Percentiles rank a stretch among this genome's conserved stretches.
These are phyloP conservation scores for Gnathonemus longibarbis DNA, from an alignment of 2,113 vertebrate genomes.

Conservation along the genomic window DNA sequence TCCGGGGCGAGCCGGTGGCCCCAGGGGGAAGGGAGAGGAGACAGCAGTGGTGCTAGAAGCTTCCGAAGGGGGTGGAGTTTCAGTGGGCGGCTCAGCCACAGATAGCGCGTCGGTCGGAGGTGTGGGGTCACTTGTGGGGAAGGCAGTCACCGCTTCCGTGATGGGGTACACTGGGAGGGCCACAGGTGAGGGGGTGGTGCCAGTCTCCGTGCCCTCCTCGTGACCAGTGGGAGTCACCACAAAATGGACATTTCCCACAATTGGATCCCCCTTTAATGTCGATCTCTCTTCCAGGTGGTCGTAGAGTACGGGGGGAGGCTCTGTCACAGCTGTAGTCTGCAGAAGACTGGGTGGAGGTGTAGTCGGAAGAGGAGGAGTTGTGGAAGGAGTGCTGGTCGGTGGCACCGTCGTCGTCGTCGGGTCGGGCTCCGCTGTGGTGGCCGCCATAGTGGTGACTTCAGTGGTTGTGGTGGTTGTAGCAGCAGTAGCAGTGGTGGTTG, in stretches of 20 bases:
- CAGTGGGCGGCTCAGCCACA: slow-evolving; percentile 40
- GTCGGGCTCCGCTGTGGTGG: slow-evolving; percentile 23
- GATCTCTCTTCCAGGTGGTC: slow-evolving; percentile 13
- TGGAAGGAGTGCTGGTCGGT: slow-evolving; percentile 25
- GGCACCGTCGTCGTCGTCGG: slow-evolving; percentile 5
- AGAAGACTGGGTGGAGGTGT: slow-evolving; percentile 27
- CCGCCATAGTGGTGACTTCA: slow-evolving; percentile 23
- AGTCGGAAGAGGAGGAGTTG: slow-evolving; percentile 7
- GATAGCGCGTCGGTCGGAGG: slow-evolving; percentile 36
- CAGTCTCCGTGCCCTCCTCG: background rate
- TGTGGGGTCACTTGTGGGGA: slow-evolving; percentile 31
- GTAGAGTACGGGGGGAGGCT: background rate
- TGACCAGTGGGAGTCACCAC: slow-evolving; percentile 22
- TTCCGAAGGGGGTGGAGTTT: slow-evolving; percentile 36
- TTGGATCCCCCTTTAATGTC: slow-evolving; percentile 10
- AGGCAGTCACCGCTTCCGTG: slow-evolving; percentile 41
- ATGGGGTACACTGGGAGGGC: slow-evolving; percentile 29
- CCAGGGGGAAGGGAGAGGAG: slow-evolving; percentile 44
- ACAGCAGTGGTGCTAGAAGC: slow-evolving; percentile 33
- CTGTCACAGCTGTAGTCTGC: background rate
- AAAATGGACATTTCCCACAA: background rate
- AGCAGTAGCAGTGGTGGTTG: background rate
- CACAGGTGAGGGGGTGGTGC: slow-evolving; percentile 35
- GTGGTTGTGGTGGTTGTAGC: slow-evolving; percentile 30
- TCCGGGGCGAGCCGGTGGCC: slow-evolving; percentile 42